Conservation (phyloP, 2,888 invertebrate genomes). For the Apodemia duryi region DNA sequence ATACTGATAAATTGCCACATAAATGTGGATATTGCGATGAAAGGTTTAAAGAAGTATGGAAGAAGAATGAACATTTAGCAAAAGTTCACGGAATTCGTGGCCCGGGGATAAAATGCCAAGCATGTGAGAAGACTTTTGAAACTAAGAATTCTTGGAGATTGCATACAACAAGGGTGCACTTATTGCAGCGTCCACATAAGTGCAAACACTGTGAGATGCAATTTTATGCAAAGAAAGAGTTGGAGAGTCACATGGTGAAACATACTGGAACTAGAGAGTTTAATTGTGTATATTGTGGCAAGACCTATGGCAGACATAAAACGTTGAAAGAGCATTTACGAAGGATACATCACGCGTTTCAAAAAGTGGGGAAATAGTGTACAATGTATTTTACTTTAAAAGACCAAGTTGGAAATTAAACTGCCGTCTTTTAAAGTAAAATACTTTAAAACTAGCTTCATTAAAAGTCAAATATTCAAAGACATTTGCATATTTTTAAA, state of each 20-base stretch:
- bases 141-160: constrained; percentile 42
- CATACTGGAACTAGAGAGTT: constrained; percentile 49
- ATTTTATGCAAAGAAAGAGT: constrained; percentile 43
- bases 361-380: constrained; percentile 28
- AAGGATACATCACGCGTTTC: constrained; percentile 25
- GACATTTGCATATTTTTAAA: no score
- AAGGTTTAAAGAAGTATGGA: constrained; percentile 45
- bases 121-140: constrained; percentile 47
- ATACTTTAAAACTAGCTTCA: no score
- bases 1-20: constrained; percentile 40
- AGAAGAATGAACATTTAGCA: constrained; percentile 44
- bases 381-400: constrained; percentile 26
- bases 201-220: constrained; percentile 46
- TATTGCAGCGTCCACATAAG: constrained; percentile 46
- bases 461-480: no score
- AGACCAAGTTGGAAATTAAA: no score
- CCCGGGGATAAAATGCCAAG: constrained; percentile 43
- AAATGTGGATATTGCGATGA: constrained; percentile 48
- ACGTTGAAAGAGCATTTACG: constrained; percentile 50
- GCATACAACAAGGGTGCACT: constrained; percentile 50
- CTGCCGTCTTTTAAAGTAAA: no score
- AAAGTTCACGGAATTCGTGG: constrained; percentile 41
- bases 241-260: constrained; percentile 50
- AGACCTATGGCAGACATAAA: constrained; percentile 48
- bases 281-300: constrained; percentile 47